Evolutionary conservation across 2,888 invertebrate genomes (phyloP).

Genomic region (Thelaira solivaga): DNA sequence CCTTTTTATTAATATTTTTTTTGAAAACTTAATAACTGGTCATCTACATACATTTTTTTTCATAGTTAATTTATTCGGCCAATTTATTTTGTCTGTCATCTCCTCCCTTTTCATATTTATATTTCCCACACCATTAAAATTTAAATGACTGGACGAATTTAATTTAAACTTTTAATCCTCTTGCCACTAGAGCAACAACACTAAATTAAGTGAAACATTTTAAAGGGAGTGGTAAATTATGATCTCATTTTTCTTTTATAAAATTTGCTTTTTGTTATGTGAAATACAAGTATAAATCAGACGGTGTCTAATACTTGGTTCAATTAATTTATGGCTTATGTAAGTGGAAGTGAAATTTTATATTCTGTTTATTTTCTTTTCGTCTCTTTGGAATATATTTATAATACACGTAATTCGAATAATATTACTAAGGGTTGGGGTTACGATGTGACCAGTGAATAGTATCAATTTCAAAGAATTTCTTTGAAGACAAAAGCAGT

Average conservation of each 20-base stretch:
- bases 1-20: background rate
- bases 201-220: background rate
- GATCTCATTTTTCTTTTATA: background rate
- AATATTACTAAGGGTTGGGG: too few relatives aligned
- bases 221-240: slow-evolving; percentile 4
- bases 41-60: slow-evolving; percentile 1
- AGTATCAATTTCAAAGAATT: too few relatives aligned
- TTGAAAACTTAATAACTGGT: background rate
- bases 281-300: background rate
- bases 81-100: slow-evolving; percentile 35
- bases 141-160: slow-evolving; percentile 18
- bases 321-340: too few relatives aligned
- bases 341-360: too few relatives aligned
- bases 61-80: background rate
- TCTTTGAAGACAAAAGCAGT: too few relatives aligned
- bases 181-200: slow-evolving; percentile 5
- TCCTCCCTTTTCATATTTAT: background rate
- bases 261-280: slow-evolving; percentile 5
- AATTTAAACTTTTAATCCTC: slow-evolving; percentile 47
- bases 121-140: background rate
- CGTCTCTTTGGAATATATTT: too few relatives aligned
- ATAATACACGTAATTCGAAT: too few relatives aligned
- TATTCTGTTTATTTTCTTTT: too few relatives aligned
- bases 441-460: too few relatives aligned
- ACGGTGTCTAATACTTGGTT: too few relatives aligned